Conservation (phyloP, 2,888 invertebrate species). For the Lottia scabra region DNA sequence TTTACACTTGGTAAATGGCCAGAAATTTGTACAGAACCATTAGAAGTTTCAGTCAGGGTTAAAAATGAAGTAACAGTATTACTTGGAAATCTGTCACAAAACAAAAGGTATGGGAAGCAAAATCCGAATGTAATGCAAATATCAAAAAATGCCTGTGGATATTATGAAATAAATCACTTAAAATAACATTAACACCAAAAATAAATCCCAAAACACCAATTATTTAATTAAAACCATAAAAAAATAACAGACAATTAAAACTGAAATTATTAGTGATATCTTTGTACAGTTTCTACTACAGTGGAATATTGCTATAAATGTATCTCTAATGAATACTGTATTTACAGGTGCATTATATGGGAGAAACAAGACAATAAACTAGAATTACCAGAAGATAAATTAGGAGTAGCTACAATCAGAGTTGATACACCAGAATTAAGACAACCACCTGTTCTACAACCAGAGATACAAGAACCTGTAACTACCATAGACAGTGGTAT, state of each 20-base stretch:
- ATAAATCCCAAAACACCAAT: too few relatives aligned
- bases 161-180: too few relatives aligned
- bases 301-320: too few relatives aligned
- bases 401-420: conserved; percentile 41
- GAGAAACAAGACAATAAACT: conserved; percentile 30
- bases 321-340: not conserved
- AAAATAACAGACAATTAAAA: too few relatives aligned
- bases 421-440: conserved; percentile 25
- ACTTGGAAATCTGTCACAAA: not conserved
- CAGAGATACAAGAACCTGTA: not conserved
- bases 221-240: too few relatives aligned
- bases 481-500: conserved; percentile 9
- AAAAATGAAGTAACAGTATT: not conserved
- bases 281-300: too few relatives aligned
- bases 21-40: not conserved
- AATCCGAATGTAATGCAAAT: too few relatives aligned
- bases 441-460: not conserved
- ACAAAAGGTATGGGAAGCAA: not conserved
- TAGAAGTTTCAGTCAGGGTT: not conserved
- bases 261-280: too few relatives aligned
- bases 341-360: conserved; percentile 43
- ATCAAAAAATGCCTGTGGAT: too few relatives aligned
- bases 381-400: conserved; percentile 29
- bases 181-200: too few relatives aligned
- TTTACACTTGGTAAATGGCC: conserved; percentile 1